A percentile compares a stretch with the other conserved stretches of the same genome.
phyloP scores from a whole-genome alignment of 2,888 invertebrate species.

The Idaea aversata region DNA sequence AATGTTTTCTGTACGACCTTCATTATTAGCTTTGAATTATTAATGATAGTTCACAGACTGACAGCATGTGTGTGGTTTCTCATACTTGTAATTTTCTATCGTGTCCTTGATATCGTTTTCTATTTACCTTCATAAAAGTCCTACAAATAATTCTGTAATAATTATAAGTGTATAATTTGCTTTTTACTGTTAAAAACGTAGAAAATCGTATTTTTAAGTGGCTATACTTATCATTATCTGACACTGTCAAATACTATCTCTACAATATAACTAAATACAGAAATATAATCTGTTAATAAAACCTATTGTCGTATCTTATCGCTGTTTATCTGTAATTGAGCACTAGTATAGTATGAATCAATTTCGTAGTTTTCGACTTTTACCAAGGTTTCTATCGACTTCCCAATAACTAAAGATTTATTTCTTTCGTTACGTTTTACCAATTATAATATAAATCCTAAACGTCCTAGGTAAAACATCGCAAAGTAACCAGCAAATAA shows the following conservation, averaged over 20 bases:
- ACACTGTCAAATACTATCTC: not conserved
- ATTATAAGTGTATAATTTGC: no score
- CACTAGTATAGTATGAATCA: not conserved
- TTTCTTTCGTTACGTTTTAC: not conserved
- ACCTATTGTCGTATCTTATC: slow-evolving; percentile 13
- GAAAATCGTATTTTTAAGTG: not conserved
- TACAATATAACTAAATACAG: not conserved
- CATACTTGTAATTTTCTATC: not conserved
- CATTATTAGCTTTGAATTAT: not conserved
- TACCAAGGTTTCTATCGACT: not conserved
- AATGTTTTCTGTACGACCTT: not conserved
- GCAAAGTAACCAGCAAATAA: not conserved
- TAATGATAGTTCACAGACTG: not conserved
- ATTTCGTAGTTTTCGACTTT: not conserved
- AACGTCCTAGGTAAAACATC: not conserved
- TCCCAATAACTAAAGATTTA: not conserved
- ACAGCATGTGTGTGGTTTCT: not conserved
- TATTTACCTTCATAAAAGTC: not conserved
- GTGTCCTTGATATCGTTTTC: not conserved
- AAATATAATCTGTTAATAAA: not conserved
- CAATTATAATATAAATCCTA: not conserved
- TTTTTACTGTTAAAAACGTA: not conserved
- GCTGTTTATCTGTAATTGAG: not conserved
- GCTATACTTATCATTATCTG: not conserved
- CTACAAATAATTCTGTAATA: not conserved